Base-by-base conservation (phyloP, 2,797 vertebrate genomes). In the Enteromius fasciolatus region DNA sequence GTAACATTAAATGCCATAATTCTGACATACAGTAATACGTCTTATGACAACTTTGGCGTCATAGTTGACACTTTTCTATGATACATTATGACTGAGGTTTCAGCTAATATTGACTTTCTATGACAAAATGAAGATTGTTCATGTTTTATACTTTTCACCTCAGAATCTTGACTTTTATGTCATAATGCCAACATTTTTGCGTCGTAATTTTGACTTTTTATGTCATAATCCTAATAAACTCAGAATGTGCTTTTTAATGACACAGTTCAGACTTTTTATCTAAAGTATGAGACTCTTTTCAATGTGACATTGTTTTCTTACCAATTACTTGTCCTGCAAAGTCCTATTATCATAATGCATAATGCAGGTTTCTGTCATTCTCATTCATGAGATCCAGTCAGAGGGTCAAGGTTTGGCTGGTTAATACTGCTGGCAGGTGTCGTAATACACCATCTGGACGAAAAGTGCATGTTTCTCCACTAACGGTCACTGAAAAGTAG, bases 271-370 rank as follows among this genome's bases (percentile, higher is more conserved):
- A 25, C 23, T 28, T 61, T 61, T 25, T 25, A 59, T 59, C 57
- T 25, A 59, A 59, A 59, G 57, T 59, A 14, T 59, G 57, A 25
- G 57, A 14, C 23, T 59, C 11, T 63, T 63, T 63, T 63, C 25
- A 63, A 63, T 28, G 59, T 61, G 59, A 61, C 59, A 59, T 59
- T 63, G 59, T 63, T 63, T 63, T 63, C n/a, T 15, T 9, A 44
- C 25, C 39, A 72, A 25, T 31, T 25, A 3, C 6, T 61, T 46
- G 25, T 3, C n/a, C 46, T 23, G n/a, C 41, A 70, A 6, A 14
- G 28, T 70, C 20, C 11, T 72, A 28, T 50, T 46, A 73, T 3
- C 8, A 36, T 66, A 39, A 66, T 66, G 64, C 64, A 36, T 66
- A 39, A 66, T 20, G 17, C 17, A 39, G 4, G 64, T 66, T 33